Percentiles rank a stretch among this genome's conserved stretches.
Conservation (phyloP, 2,888 invertebrate genomes). For the Globia sparganii region DNA sequence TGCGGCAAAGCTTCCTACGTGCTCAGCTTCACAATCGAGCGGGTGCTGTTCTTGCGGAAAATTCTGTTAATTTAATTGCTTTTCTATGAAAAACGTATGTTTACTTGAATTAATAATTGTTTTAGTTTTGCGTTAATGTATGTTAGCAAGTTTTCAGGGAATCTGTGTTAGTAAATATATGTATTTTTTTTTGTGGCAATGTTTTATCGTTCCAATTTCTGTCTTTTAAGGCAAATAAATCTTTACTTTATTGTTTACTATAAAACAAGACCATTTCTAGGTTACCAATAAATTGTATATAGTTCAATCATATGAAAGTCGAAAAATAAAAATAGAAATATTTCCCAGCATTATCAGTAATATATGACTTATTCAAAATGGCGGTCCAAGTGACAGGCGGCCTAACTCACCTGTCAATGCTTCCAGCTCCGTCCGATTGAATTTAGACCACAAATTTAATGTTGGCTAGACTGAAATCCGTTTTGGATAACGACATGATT, state of each 20-base stretch:
- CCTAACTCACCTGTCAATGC: slow-evolving; percentile 55
- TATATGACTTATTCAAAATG: slow-evolving; percentile 42
- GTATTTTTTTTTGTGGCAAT: neutral
- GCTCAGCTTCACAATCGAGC: slow-evolving; percentile 42
- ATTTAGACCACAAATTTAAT: slow-evolving; percentile 64
- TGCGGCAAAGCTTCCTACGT: slow-evolving; percentile 52
- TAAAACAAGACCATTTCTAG: neutral
- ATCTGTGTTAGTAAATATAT: neutral
- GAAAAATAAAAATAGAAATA: neutral
- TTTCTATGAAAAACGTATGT: slow-evolving; percentile 35
- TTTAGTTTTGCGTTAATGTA: slow-evolving; percentile 2
- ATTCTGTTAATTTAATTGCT: slow-evolving; percentile 47
- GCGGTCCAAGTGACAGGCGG: slow-evolving; percentile 35
- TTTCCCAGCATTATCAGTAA: neutral
- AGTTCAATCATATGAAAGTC: neutral
- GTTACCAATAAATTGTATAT: neutral
- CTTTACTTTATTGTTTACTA: neutral
- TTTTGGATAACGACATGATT: slow-evolving; percentile 57
- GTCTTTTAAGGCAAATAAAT: no score
- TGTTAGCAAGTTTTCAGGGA: neutral
- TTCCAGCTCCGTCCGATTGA: slow-evolving; percentile 47
- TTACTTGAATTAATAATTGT: slow-evolving; percentile 14
- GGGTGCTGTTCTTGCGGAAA: slow-evolving; percentile 38
- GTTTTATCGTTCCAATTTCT: neutral
- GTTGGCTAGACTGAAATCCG: slow-evolving; percentile 48